A percentile compares a stretch with the other conserved stretches of the same genome.
These are phyloP conservation scores for Neopipo cinnamomea DNA, from an alignment of 2,113 vertebrate species.

Conservation along the genomic window DNA sequence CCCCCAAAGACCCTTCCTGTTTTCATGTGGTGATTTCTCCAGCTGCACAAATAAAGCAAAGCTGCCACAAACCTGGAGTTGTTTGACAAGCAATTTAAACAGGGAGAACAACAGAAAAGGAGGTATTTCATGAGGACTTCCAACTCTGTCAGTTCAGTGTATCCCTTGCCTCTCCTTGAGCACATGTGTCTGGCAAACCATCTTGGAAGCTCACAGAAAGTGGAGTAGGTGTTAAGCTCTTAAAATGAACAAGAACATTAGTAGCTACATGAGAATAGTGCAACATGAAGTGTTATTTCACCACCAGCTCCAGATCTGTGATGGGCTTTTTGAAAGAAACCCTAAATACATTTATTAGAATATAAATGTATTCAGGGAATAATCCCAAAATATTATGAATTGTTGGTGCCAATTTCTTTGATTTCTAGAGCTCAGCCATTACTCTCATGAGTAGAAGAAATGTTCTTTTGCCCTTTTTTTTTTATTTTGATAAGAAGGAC, in stretches of 20 bases:
- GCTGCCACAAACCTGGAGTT: neutral
- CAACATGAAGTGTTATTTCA: neutral
- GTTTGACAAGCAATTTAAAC: neutral
- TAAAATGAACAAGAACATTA: conserved; percentile 12
- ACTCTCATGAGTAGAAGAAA: neutral
- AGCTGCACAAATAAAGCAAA: neutral
- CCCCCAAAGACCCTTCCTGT: neutral
- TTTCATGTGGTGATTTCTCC: neutral
- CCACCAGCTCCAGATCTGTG: neutral
- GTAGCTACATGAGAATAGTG: neutral
- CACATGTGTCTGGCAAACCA: neutral
- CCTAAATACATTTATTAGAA: neutral
- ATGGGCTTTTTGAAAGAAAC: neutral
- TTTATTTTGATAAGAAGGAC: neutral
- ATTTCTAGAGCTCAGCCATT: neutral
- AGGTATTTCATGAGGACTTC: neutral
- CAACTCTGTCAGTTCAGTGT: neutral
- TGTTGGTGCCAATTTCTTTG: neutral
- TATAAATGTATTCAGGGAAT: neutral
- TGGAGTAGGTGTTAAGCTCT: conserved; percentile 7
- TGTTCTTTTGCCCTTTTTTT: neutral
- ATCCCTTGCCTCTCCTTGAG: neutral
- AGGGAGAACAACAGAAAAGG: neutral
- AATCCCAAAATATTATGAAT: neutral
- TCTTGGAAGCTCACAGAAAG: neutral